A percentile compares a stretch with the other conserved stretches of the same genome.
Evolutionary conservation across 2,113 vertebrate genomes (phyloP).

Genomic region (Proterorhinus semilunaris): DNA sequence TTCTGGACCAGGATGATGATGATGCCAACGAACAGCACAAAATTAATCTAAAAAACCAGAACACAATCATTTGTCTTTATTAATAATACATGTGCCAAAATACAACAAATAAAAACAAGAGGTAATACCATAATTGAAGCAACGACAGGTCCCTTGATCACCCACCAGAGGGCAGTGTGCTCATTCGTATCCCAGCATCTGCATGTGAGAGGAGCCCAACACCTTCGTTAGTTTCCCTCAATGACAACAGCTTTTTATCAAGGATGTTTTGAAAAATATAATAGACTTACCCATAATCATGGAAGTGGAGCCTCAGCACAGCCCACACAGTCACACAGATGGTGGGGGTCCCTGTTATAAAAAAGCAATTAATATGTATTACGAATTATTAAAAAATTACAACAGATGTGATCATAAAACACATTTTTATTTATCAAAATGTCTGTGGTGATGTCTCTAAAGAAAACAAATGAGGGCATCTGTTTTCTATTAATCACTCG

Average conservation of each 20-base stretch:
- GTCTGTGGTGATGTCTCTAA: neutral
- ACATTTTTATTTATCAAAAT: conserved; percentile 6
- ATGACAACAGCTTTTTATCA: neutral
- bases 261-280: neutral
- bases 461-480: neutral
- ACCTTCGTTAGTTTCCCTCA: conserved; percentile 1
- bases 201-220: conserved; percentile 13
- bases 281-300: conserved; percentile 85
- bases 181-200: conserved; percentile 99
- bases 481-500: neutral
- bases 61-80: neutral
- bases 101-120: neutral
- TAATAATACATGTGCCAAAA: neutral
- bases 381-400: neutral
- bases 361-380: conserved; percentile 5
- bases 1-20: conserved; percentile 99
- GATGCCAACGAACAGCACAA: conserved; percentile 95
- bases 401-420: neutral
- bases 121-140: conserved; percentile 92
- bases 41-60: conserved; percentile 84
- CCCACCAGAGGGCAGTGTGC: conserved; percentile 98
- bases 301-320: conserved; percentile 89
- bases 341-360: conserved; percentile 88
- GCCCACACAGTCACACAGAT: conserved; percentile 96
- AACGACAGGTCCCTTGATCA: conserved; percentile 96